Base-by-base conservation (phyloP, 2,888 invertebrate genomes). In the Drosophila sordidula region DNA sequence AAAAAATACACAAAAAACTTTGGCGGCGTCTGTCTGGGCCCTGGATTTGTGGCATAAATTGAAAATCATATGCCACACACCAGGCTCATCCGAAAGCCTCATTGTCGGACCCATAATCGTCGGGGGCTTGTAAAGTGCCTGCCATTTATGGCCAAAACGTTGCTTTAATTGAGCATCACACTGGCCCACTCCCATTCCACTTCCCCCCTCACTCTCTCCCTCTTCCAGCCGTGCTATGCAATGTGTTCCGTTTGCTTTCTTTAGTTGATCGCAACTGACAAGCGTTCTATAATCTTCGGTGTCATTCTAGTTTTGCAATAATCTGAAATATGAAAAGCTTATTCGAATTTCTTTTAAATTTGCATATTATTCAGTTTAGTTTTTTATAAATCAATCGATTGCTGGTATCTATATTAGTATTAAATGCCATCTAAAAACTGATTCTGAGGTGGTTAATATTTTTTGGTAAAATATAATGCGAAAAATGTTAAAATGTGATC, bases 1-100 rank as follows among this genome's bases (percentile, higher is more conserved):
- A 16, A 6, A 66, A 32, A 49, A 5, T 34, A 57, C 50, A 42
- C 32, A 29, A 29, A 42, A 51, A 41, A 47, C 41, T 59, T 70
- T 68, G 63, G 18, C 55, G 51, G 57, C 55, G 62, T 52, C 61
- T 63, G 73, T 80, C 68, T 70, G 85, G 68, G 65, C 45, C 51
- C 51, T 68, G 74, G 78, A 62, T 74, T 82, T 84, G 81, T 87
- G 75, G 82, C 75, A 70, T 75, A 81, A 87, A 87, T 82, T 87
- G 82, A 78, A 84, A 83, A 85, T 87, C 88, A 83, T 83, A 83
- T 85, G 82, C 82, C 75, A 70, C 72, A 72, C 49, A 63, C 62
- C 39, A 26, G 18, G 25, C 58, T 42, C 46, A 45, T 39, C 25
- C 38, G 6, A 22, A 44, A 41, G 32, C 39, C 64, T 56, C 61